phyloP scores from a whole-genome alignment of 2,888 invertebrate genomes.

The Drosophila falleni region DNA sequence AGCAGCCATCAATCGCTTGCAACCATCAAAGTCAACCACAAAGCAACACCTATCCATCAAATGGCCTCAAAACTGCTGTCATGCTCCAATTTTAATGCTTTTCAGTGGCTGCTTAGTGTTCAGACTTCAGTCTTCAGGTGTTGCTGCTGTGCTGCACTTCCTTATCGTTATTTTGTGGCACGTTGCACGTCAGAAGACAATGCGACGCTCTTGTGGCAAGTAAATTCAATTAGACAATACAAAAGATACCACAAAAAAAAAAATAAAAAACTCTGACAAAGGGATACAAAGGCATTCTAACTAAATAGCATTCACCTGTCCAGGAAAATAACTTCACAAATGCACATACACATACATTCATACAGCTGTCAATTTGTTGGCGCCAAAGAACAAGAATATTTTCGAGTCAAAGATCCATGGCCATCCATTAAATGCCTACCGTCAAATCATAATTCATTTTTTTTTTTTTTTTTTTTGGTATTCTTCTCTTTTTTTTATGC shows the following conservation, averaged over 20 bases:
- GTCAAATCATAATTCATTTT: constrained; percentile 81
- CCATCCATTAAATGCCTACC: constrained; percentile 80
- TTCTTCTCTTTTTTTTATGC: constrained; percentile 2
- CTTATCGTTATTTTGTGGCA: constrained; percentile 39
- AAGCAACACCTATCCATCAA: constrained; percentile 69
- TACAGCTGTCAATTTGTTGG: constrained; percentile 80
- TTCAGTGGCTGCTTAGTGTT: constrained; percentile 66
- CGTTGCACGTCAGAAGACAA: constrained; percentile 33
- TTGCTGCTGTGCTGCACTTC: constrained; percentile 21
- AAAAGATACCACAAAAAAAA: constrained; percentile 34
- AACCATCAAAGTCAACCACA: constrained; percentile 42
- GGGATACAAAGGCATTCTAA: constrained; percentile 61
- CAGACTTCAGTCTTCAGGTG: background rate
- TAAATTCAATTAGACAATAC: constrained; percentile 71
- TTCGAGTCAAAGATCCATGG: constrained; percentile 70
- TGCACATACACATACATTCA: constrained; percentile 44
- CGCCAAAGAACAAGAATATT: constrained; percentile 72
- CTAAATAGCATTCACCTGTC: constrained; percentile 77
- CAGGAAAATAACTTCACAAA: constrained; percentile 54
- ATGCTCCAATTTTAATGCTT: constrained; percentile 75
- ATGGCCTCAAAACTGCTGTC: constrained; percentile 37
- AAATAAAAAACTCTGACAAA: constrained; percentile 11
- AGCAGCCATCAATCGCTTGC: constrained; percentile 21
- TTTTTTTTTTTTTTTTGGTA: constrained; percentile 68
- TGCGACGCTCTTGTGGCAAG: constrained; percentile 43